Percentiles rank a stretch among this genome's conserved stretches.
Conservation (phyloP, 2,797 vertebrate genomes). For the Rhabdomys pumilio region DNA sequence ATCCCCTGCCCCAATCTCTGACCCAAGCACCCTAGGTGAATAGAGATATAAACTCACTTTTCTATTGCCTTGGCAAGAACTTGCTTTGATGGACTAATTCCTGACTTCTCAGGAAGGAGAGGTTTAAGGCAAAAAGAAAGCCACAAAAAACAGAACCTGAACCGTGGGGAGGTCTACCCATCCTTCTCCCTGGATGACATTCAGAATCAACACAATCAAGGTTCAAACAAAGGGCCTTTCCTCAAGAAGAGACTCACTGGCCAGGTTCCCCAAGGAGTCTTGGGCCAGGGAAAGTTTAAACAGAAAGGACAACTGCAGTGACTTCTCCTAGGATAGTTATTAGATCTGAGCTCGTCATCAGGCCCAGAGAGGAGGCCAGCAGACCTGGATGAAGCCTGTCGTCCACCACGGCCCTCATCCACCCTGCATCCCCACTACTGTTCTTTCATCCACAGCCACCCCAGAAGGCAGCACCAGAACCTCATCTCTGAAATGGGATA, state of each 20-base stretch:
- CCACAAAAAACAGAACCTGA: not conserved
- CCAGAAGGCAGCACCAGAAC: not conserved
- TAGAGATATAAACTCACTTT: not conserved
- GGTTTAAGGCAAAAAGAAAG: not conserved
- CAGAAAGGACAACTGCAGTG: not conserved
- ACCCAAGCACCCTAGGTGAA: not conserved
- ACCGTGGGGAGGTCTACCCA: not conserved
- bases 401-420: not conserved
- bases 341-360: not conserved
- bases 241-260: not conserved
- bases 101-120: not conserved
- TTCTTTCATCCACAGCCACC: not conserved
- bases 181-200: not conserved
- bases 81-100: not conserved
- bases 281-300: not conserved
- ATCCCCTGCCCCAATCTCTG: not conserved
- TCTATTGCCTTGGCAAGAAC: not conserved
- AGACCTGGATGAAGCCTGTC: not conserved
- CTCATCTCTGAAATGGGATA: conserved; percentile 16
- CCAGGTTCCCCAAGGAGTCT: not conserved
- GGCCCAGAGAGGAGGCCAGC: not conserved
- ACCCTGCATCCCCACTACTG: accelerated
- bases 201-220: not conserved
- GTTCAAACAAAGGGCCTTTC: not conserved
- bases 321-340: not conserved